Conservation (phyloP, 2,797 vertebrate species). For the Aplochiton taeniatus region DNA sequence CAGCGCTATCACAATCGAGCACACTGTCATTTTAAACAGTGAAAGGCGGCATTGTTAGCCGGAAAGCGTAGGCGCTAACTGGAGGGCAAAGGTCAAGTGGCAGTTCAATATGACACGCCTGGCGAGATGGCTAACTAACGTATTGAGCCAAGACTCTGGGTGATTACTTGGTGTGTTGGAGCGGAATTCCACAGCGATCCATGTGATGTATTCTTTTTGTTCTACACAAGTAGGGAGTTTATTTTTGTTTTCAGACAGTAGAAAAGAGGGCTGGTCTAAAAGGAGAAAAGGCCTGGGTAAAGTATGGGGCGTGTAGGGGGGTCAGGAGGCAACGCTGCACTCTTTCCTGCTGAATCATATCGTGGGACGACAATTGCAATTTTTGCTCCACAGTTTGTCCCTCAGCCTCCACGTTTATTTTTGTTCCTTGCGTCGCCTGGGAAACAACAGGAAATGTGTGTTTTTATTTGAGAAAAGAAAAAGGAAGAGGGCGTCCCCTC, state of each 20-base stretch:
- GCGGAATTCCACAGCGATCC: slow-evolving; percentile 36
- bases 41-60: slow-evolving; percentile 11
- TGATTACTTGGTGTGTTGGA: neutral
- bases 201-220: slow-evolving; percentile 32
- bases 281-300: neutral
- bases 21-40: neutral
- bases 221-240: neutral
- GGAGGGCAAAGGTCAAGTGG: slow-evolving; percentile 21
- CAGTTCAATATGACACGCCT: neutral
- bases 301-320: neutral
- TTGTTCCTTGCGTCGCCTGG: slow-evolving; percentile 16
- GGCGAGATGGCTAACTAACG: neutral
- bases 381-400: slow-evolving; percentile 10
- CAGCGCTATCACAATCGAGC: neutral
- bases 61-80: neutral
- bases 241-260: neutral
- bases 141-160: neutral
- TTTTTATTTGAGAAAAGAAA: neutral
- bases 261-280: slow-evolving; percentile 1
- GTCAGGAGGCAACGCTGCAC: slow-evolving; percentile 18
- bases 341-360: slow-evolving; percentile 57
- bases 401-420: slow-evolving; percentile 26
- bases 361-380: slow-evolving; percentile 28
- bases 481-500: neutral
- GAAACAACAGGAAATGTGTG: slow-evolving; percentile 18